phyloP scores from a whole-genome alignment of 2,797 vertebrate species.

The Sebastes flavidus region DNA sequence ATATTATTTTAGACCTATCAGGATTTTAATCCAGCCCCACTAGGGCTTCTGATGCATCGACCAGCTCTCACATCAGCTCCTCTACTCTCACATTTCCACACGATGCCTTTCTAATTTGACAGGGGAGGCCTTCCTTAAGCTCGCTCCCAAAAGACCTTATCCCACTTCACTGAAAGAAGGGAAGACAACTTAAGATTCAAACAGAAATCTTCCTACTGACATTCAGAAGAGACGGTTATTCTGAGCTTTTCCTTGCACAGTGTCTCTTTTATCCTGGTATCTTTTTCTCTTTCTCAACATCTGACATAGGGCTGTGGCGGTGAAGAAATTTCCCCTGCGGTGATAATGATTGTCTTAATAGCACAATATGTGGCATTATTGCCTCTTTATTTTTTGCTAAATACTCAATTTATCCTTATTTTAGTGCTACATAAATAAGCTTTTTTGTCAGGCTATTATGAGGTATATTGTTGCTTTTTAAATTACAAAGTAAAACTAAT shows the following conservation, averaged over 20 bases:
- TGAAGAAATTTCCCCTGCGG: too few species aligned
- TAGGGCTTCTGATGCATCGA: slow-evolving; percentile 4
- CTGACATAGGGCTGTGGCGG: too few species aligned
- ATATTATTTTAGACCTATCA: slow-evolving; percentile 10
- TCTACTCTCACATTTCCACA: slow-evolving; percentile 20
- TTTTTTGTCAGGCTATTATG: too few species aligned
- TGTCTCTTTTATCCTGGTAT: slow-evolving; percentile 8
- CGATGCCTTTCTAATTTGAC: slow-evolving; percentile 24
- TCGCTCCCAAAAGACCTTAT: slow-evolving; percentile 28
- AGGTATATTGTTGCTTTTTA: too few species aligned
- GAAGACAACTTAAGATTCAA: neutral
- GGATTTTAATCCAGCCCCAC: slow-evolving; percentile 8
- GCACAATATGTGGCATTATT: too few species aligned
- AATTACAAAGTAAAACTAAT: too few species aligned
- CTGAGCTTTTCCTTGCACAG: slow-evolving; percentile 2
- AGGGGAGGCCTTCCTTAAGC: slow-evolving; percentile 30
- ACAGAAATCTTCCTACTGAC: slow-evolving; percentile 15
- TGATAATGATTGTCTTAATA: too few species aligned
- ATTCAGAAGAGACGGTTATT: slow-evolving; percentile 14
- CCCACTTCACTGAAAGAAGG: neutral
- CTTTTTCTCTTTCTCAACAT: slow-evolving; percentile 10
- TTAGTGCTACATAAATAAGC: too few species aligned
- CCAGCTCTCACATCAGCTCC: slow-evolving; percentile 13
- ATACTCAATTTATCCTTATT: too few species aligned
- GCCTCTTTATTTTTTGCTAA: too few species aligned